Evolutionary conservation across 30 jellyfish, hydroid and myxozoan species (phyloP).

Genomic region (Sanderia malayensis): DNA sequence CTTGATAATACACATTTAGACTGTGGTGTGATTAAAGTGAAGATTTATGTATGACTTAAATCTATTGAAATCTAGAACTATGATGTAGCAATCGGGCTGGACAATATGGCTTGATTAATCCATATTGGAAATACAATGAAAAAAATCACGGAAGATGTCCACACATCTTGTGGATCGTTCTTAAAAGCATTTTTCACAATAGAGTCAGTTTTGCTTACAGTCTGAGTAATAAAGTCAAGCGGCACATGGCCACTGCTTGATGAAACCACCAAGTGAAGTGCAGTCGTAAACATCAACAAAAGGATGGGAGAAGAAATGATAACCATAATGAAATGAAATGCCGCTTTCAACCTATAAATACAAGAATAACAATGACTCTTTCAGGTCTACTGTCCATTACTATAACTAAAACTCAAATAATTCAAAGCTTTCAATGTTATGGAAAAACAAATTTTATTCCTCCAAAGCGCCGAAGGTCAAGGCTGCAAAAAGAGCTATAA

Average conservation of each 20-base stretch:
- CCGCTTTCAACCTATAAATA: not conserved
- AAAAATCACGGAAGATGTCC: constrained; percentile 34
- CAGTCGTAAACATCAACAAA: not conserved
- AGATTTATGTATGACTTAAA: too few species aligned
- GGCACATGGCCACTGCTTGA: not conserved
- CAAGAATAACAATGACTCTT: too few species aligned
- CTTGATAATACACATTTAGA: too few species aligned
- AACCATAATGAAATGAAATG: not conserved
- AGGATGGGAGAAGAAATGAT: not conserved
- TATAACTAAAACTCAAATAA: too few species aligned
- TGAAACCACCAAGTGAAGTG: not conserved
- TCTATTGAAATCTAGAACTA: not conserved
- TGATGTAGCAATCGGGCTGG: not conserved
- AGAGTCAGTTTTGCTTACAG: not conserved
- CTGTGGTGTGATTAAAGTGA: too few species aligned
- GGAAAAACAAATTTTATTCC: too few species aligned
- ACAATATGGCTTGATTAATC: constrained; percentile 9
- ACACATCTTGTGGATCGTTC: constrained; percentile 18
- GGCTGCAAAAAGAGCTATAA: too few species aligned
- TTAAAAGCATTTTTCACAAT: constrained; percentile 10
- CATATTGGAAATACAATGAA: constrained; percentile 42
- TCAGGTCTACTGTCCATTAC: too few species aligned
- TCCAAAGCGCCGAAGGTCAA: too few species aligned
- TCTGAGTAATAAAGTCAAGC: not conserved
- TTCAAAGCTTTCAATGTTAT: too few species aligned